These are phyloP conservation scores for Dasyprocta punctata DNA, from an alignment of 2,113 vertebrate species.

Conservation along the genomic window DNA sequence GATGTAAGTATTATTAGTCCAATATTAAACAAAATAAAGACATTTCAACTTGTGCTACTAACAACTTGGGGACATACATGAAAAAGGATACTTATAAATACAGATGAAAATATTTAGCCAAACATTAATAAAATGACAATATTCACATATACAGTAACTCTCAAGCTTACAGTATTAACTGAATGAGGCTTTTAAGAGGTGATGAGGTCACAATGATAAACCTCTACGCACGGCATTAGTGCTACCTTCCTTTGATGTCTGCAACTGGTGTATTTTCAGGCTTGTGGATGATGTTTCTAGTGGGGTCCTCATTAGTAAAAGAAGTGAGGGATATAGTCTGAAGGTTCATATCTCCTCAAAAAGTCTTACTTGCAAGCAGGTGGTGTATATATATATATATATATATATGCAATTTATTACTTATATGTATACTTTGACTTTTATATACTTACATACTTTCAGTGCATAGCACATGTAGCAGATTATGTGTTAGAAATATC, in stretches of 20 bases:
- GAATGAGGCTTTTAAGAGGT: neutral
- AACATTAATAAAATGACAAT: constrained; percentile 4
- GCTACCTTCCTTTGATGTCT: no score
- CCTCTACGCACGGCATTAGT: no score
- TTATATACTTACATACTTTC: neutral
- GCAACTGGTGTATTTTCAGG: neutral
- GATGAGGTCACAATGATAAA: neutral
- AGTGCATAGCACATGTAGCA: neutral
- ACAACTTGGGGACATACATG: neutral
- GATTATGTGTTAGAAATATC: neutral
- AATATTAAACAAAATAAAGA: neutral
- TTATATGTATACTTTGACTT: neutral
- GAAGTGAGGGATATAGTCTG: neutral
- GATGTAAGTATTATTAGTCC: neutral
- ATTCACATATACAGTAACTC: neutral
- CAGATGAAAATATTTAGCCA: constrained; percentile 37
- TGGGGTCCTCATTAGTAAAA: neutral
- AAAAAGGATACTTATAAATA: constrained; percentile 33
- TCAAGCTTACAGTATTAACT: neutral
- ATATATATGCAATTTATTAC: neutral
- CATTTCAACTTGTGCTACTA: neutral
- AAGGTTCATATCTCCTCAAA: neutral
- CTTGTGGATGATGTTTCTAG: neutral
- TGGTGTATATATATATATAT: no score
- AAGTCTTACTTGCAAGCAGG: neutral